Conservation (phyloP, 2,113 vertebrate species). For the Tenrec ecaudatus region DNA sequence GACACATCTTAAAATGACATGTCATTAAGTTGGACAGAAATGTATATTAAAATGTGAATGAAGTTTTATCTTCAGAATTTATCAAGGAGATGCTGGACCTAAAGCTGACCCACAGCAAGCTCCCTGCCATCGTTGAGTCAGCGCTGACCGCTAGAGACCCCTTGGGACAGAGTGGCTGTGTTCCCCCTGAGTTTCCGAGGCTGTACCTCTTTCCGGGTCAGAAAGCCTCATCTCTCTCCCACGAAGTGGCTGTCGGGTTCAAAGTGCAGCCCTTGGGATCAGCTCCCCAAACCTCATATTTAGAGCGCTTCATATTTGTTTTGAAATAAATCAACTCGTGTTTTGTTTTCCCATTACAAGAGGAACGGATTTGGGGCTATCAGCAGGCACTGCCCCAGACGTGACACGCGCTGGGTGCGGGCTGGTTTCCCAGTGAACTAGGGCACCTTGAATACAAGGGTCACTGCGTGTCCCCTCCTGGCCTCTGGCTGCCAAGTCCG, state of each 20-base stretch:
- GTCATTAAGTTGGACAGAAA: constrained; percentile 4
- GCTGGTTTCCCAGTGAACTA: background rate
- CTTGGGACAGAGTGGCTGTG: no score
- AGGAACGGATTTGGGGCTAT: background rate
- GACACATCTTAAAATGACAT: constrained; percentile 6
- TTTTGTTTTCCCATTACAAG: constrained; percentile 41
- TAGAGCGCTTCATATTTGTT: constrained; percentile 27
- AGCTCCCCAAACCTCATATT: background rate
- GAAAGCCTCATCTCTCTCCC: no score
- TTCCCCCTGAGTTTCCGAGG: no score
- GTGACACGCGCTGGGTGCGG: background rate
- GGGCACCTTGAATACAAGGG: background rate
- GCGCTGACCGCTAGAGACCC: no score
- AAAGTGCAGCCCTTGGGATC: no score
- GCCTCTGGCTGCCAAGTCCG: background rate
- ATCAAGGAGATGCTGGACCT: background rate
- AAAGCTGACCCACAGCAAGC: background rate
- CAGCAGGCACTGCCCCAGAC: background rate
- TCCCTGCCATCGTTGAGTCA: no score
- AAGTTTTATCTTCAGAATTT: constrained; percentile 48
- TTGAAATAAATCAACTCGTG: background rate
- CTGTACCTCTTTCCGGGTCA: no score
- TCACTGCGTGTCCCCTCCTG: accelerated
- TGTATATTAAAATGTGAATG: constrained; percentile 1
- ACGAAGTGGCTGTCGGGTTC: no score